phyloP scores from a whole-genome alignment of 2,797 vertebrate genomes.

The Sebastolobus alascanus region DNA sequence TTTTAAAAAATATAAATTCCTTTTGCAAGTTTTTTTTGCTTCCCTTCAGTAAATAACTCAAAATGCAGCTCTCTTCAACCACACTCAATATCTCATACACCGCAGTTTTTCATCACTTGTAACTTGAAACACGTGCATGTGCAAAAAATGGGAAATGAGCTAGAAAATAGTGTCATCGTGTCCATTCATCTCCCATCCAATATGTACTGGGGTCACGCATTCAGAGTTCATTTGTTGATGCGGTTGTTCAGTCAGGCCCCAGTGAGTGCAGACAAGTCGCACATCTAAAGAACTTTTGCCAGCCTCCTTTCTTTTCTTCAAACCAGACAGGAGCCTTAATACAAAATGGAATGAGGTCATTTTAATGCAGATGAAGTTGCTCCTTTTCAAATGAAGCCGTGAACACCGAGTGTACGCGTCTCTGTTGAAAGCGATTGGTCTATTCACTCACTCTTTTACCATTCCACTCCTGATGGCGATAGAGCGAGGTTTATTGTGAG shows the following conservation, averaged over 20 bases:
- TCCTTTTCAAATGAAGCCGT: slow-evolving; percentile 51
- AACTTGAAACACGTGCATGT: slow-evolving; percentile 69
- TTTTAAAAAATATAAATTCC: slow-evolving; percentile 43
- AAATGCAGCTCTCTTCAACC: slow-evolving; percentile 32
- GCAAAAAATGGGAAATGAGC: slow-evolving; percentile 57
- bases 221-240: slow-evolving; percentile 46
- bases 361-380: slow-evolving; percentile 63
- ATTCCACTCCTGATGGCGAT: slow-evolving; percentile 27
- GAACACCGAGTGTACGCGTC: slow-evolving; percentile 39
- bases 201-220: slow-evolving; percentile 34
- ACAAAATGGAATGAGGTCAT: slow-evolving; percentile 53
- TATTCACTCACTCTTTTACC: slow-evolving; percentile 45
- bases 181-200: slow-evolving; percentile 55
- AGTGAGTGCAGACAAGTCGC: slow-evolving; percentile 45
- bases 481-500: slow-evolving; percentile 27
- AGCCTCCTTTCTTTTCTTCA: slow-evolving; percentile 38
- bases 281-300: slow-evolving; percentile 41
- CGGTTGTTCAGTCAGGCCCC: slow-evolving; percentile 45
- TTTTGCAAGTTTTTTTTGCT: slow-evolving; percentile 27
- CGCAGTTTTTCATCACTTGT: slow-evolving; percentile 49
- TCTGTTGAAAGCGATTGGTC: slow-evolving; percentile 51
- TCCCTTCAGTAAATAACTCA: slow-evolving; percentile 55
- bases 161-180: slow-evolving; percentile 60
- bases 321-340: slow-evolving; percentile 34
- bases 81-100: slow-evolving; percentile 34